A percentile compares a stretch with the other conserved stretches of the same genome.
phyloP scores from a whole-genome alignment of 2,113 vertebrate genomes.

The Tichodroma muraria region DNA sequence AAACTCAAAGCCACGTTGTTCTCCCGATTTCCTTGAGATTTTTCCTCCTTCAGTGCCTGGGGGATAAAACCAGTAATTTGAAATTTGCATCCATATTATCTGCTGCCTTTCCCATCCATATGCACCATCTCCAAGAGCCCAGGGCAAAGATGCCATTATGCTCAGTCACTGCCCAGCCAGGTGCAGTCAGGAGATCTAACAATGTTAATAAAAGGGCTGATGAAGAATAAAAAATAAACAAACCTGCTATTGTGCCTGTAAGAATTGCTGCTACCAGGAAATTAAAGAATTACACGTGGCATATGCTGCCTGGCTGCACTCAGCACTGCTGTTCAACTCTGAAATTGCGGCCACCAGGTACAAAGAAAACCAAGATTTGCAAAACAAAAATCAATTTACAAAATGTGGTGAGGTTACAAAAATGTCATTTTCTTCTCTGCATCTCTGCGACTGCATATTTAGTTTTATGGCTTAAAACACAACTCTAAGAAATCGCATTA shows the following conservation, averaged over 20 bases:
- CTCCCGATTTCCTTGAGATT: background rate
- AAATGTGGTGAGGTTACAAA: background rate
- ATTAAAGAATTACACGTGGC: slow-evolving; percentile 41
- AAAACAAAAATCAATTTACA: background rate
- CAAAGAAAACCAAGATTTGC: background rate
- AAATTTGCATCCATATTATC: slow-evolving; percentile 48
- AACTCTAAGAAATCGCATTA: background rate
- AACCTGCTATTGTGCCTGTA: slow-evolving; percentile 31
- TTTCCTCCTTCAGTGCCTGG: background rate
- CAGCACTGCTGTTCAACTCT: background rate
- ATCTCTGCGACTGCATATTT: background rate
- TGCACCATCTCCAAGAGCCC: background rate
- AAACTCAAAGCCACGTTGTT: background rate
- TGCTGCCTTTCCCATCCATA: slow-evolving; percentile 26
- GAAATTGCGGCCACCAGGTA: background rate
- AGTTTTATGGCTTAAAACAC: background rate
- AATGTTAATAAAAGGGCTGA: slow-evolving; percentile 60
- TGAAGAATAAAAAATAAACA: slow-evolving; percentile 58
- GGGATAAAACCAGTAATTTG: background rate
- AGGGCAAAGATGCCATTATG: slow-evolving; percentile 47
- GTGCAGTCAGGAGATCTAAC: slow-evolving; percentile 39
- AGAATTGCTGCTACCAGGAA: slow-evolving; percentile 58
- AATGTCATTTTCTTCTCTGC: background rate
- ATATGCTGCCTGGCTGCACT: background rate
- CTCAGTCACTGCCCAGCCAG: slow-evolving; percentile 43